phyloP scores from a whole-genome alignment of 2,888 invertebrate genomes.

The Pterostichus madidus region DNA sequence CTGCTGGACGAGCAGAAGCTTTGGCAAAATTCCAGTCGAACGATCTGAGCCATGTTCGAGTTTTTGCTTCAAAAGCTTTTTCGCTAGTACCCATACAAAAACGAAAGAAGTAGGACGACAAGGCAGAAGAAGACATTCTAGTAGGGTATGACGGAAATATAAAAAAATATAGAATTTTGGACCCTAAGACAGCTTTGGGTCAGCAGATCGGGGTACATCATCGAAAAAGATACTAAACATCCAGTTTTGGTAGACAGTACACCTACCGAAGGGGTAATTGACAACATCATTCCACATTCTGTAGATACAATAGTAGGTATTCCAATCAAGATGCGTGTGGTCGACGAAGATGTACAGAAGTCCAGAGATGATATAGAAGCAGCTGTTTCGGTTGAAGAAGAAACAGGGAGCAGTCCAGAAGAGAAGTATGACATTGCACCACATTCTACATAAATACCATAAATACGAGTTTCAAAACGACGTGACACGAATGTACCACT shows the following conservation, averaged over 20 bases:
- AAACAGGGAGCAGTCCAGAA: not conserved
- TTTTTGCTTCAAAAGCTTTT: constrained; percentile 73
- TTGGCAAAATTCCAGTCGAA: constrained; percentile 71
- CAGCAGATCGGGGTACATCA: too few species aligned
- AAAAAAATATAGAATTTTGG: constrained; percentile 36
- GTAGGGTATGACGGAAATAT: constrained; percentile 70
- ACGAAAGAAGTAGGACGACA: constrained; percentile 71
- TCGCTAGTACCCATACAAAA: constrained; percentile 71
- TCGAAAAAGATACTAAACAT: too few species aligned
- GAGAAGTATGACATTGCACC: not conserved
- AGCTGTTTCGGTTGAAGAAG: not conserved
- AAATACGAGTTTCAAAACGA: constrained; percentile 37
- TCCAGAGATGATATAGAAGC: not conserved
- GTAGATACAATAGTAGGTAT: too few species aligned
- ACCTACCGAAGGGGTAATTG: too few species aligned
- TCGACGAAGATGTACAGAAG: not conserved
- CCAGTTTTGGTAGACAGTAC: too few species aligned
- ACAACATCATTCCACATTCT: too few species aligned
- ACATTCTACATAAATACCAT: constrained; percentile 7
- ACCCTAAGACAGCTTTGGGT: constrained; percentile 50
- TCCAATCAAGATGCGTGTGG: not conserved
- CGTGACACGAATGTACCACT: constrained; percentile 23
- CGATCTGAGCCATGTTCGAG: constrained; percentile 72
- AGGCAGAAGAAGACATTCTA: constrained; percentile 70
- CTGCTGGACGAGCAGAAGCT: constrained; percentile 68